phyloP scores from a whole-genome alignment of 1,140 invertebrate genomes.

The Drosophila ananassae region DNA sequence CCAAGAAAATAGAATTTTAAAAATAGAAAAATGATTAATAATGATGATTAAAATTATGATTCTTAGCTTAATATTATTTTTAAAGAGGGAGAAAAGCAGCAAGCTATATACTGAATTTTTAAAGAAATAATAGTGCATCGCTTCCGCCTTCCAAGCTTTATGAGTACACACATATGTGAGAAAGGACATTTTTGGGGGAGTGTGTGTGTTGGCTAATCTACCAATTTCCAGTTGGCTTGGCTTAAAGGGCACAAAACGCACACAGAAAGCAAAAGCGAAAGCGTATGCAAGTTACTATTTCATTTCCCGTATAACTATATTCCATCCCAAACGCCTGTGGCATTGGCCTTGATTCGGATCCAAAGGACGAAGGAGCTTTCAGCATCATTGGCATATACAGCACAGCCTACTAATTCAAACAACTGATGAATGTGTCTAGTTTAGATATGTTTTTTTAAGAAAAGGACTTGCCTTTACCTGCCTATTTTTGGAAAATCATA shows the following conservation, averaged over 20 bases:
- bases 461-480: not conserved
- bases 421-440: conserved; percentile 73
- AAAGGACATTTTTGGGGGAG: conserved; percentile 1
- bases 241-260: conserved; percentile 59
- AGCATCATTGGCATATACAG: conserved; percentile 24
- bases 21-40: not conserved
- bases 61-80: not conserved
- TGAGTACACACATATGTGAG: not conserved
- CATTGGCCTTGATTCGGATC: conserved; percentile 48
- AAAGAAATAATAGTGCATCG: conserved; percentile 8
- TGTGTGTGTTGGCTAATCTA: conserved; percentile 63
- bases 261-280: conserved; percentile 29
- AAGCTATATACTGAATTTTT: not conserved
- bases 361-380: conserved; percentile 22
- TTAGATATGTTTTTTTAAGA: conserved; percentile 18
- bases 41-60: not conserved
- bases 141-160: conserved; percentile 23
- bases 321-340: conserved; percentile 30
- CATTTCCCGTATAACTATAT: conserved; percentile 19
- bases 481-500: no score
- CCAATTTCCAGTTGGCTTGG: conserved; percentile 75
- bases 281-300: conserved; percentile 64
- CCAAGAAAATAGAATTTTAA: not conserved
- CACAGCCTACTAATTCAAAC: conserved; percentile 54
- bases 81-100: no score